Evolutionary conservation across 2,888 invertebrate genomes (phyloP).

Genomic region (Drosophila colorata): DNA sequence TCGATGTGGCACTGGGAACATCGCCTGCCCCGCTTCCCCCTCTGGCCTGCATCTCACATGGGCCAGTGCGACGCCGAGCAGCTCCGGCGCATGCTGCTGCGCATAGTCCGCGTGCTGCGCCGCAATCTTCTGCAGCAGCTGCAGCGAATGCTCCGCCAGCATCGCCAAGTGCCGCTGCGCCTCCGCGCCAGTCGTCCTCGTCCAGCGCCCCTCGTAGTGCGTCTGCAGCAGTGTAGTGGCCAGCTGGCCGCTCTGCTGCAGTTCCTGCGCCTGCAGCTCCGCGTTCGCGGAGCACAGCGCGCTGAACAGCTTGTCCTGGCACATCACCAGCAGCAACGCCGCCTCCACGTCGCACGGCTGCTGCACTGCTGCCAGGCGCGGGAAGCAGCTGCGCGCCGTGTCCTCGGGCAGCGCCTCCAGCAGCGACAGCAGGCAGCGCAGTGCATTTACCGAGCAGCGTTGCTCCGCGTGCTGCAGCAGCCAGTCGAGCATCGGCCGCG

Average conservation of each 20-base stretch:
- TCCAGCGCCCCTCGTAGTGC: conserved; percentile 40
- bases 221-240: conserved; percentile 26
- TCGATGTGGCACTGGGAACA: conserved; percentile 84
- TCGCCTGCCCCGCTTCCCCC: not conserved
- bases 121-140: conserved; percentile 76
- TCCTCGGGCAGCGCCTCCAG: conserved; percentile 21
- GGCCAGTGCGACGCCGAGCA: conserved; percentile 87
- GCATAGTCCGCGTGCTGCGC: conserved; percentile 78
- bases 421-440: conserved; percentile 40
- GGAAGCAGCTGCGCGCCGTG: conserved; percentile 10
- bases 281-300: not conserved
- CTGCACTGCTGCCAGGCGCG: conserved; percentile 20
- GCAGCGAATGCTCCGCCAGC: conserved; percentile 50
- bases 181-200: not conserved
- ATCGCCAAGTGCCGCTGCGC: conserved; percentile 14
- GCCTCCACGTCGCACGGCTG: conserved; percentile 19
- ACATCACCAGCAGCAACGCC: conserved; percentile 34
- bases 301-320: conserved; percentile 40
- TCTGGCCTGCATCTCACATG: conserved; percentile 85
- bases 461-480: conserved; percentile 34
- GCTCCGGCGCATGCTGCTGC: conserved; percentile 85
- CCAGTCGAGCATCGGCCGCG: conserved; percentile 42
- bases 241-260: conserved; percentile 26
- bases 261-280: conserved; percentile 9
- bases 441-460: not conserved